phyloP scores from a whole-genome alignment of 2,888 invertebrate genomes.

The Idaea biselata region DNA sequence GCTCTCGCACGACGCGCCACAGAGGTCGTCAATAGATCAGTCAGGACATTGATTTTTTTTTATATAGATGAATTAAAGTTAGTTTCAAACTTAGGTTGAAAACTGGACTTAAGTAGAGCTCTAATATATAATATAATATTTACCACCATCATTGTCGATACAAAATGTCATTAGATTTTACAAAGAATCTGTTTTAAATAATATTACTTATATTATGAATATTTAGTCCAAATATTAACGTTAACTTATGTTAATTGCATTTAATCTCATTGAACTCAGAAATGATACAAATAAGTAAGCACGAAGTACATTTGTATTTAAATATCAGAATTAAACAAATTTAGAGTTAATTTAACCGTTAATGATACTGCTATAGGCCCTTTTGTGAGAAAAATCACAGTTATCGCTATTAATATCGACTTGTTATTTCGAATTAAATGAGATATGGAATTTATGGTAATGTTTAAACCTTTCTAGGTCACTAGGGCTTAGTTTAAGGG shows the following conservation, averaged over 20 bases:
- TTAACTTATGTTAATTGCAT: conserved; percentile 48
- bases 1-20: too few relatives aligned
- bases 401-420: background rate
- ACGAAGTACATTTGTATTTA: conserved; percentile 20
- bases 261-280: conserved; percentile 28
- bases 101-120: too few relatives aligned
- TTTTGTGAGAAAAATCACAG: conserved; percentile 1
- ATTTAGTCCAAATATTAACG: too few relatives aligned
- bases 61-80: too few relatives aligned
- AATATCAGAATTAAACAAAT: conserved; percentile 29
- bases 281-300: conserved; percentile 25
- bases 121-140: too few relatives aligned
- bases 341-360: background rate
- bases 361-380: background rate
- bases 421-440: conserved; percentile 13
- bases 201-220: too few relatives aligned
- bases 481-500: background rate
- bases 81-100: background rate
- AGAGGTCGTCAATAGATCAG: too few relatives aligned
- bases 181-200: too few relatives aligned
- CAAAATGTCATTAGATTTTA: too few relatives aligned
- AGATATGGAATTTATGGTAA: conserved; percentile 10
- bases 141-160: too few relatives aligned
- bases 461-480: background rate
- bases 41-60: too few relatives aligned